Evolutionary conservation across 2,797 vertebrate genomes (phyloP).

Genomic region (Monodelphis domestica): DNA sequence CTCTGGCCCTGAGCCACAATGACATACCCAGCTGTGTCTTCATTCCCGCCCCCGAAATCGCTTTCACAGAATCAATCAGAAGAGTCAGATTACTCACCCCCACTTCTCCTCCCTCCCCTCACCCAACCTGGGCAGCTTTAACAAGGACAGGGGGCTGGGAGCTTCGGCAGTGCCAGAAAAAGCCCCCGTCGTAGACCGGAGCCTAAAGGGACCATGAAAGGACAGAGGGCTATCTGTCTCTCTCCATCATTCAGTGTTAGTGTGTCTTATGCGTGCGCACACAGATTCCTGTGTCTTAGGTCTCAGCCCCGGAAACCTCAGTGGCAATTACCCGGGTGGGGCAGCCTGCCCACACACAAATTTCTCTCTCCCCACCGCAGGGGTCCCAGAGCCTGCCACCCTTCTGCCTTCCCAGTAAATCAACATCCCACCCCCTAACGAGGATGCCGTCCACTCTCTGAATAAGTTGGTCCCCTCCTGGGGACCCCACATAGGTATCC

Average conservation of each 20-base stretch:
- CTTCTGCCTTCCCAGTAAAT: background rate
- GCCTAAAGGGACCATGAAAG: background rate
- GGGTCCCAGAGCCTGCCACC: conserved; percentile 16
- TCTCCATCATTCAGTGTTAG: background rate
- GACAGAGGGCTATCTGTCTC: background rate
- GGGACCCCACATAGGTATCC: background rate
- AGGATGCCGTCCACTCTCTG: background rate
- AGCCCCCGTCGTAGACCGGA: background rate
- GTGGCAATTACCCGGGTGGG: conserved; percentile 72
- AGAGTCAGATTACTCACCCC: conserved; percentile 54
- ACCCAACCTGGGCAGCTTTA: background rate
- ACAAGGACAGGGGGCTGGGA: background rate
- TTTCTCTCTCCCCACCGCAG: conserved; percentile 49
- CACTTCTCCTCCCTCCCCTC: conserved; percentile 60
- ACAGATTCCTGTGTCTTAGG: conserved; percentile 45
- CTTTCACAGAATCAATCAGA: conserved; percentile 70
- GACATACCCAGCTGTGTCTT: conserved; percentile 63
- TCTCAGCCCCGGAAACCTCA: conserved; percentile 59
- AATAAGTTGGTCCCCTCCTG: background rate
- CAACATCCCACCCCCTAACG: background rate
- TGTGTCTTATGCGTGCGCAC: background rate
- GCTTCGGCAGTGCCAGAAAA: conserved; percentile 20
- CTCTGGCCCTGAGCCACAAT: conserved; percentile 52
- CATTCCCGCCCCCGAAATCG: conserved; percentile 67
- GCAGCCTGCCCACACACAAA: conserved; percentile 60